Base-by-base conservation (phyloP, 2,797 vertebrate genomes). In the Parotocinclus haroldoi region DNA sequence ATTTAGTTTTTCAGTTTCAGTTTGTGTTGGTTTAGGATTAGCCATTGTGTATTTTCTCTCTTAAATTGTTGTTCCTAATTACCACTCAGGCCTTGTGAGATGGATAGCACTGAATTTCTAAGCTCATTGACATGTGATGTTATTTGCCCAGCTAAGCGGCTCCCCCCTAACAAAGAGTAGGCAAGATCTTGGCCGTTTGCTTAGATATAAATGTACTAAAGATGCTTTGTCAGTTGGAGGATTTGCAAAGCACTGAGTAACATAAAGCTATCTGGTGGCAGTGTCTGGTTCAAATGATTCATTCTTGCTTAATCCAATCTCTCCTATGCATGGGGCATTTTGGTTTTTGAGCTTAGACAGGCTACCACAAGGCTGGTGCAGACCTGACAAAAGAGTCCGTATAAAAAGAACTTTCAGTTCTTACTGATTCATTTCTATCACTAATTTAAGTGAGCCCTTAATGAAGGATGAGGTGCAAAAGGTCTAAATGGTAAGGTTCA, bases 381-480 rank as follows among this genome's bases (percentile, higher is more conserved):
- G 61, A 49, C 49, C 61, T 14, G 46, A 17, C 17, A 64, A 72
- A 16, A 45, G 42, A 14, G 9, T 27, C 27, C 5, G 27, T 27
- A 27, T 39, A 60, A 52, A 19, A 7, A 60, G 14, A 49, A 66
- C 73, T 71, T n/a, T 54, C 53, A 37, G 39, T 36, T 56, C 18
- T 55, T 84, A 79, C 84, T 88, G 86, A 87, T 89, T 88, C 87
- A 85, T 87, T 87, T 88, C 81, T 81, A 66, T 84, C 76, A 84
- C 79, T 81, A 85, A 79, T 80, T 76, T 11, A 73, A 82, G 76
- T 2, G 27, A 27, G 27, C 27, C 27, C 27, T 27, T 27, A 82
- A 83, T 84, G 84, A 87, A 86, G 88, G 85, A 85, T 89, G 86
- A 88, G 82, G 83, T 88, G 85, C 81, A 84, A 87, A 88, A 83